These are phyloP conservation scores for Yponomeuta malinellus DNA, from an alignment of 2,888 invertebrate genomes.

Conservation along the genomic window DNA sequence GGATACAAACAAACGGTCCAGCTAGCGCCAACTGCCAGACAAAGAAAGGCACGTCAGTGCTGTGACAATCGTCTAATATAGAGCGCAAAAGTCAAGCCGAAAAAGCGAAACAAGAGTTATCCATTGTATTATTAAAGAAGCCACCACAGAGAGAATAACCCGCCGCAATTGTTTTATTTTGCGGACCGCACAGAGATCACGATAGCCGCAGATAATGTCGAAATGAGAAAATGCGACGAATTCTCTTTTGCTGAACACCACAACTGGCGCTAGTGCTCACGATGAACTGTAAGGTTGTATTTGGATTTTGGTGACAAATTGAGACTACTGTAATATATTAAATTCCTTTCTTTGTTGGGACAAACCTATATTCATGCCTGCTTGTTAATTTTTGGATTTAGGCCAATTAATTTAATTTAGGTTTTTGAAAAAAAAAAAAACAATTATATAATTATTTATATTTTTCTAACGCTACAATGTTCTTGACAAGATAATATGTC, in stretches of 20 bases:
- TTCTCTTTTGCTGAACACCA: neutral
- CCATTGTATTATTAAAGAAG: conserved; percentile 1
- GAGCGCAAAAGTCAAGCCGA: neutral
- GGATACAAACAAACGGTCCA: neutral
- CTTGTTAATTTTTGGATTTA: too few species aligned
- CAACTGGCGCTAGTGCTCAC: neutral
- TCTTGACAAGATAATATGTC: too few species aligned
- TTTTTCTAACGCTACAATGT: too few species aligned
- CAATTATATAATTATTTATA: too few species aligned
- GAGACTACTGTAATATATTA: too few species aligned
- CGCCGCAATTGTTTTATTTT: neutral
- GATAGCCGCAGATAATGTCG: neutral
- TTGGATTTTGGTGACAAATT: too few species aligned
- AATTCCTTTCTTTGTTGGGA: too few species aligned
- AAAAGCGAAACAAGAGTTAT: neutral
- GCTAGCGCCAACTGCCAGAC: neutral
- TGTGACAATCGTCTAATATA: neutral
- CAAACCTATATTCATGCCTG: too few species aligned
- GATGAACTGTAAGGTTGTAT: too few species aligned
- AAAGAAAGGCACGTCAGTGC: neutral
- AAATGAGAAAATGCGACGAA: neutral
- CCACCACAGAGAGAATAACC: neutral
- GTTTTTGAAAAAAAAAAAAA: too few species aligned
- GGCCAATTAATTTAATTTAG: too few species aligned
- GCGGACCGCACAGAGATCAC: neutral